These are phyloP conservation scores for Merluccius polli DNA, from an alignment of 2,797 vertebrate species.

Conservation along the genomic window DNA sequence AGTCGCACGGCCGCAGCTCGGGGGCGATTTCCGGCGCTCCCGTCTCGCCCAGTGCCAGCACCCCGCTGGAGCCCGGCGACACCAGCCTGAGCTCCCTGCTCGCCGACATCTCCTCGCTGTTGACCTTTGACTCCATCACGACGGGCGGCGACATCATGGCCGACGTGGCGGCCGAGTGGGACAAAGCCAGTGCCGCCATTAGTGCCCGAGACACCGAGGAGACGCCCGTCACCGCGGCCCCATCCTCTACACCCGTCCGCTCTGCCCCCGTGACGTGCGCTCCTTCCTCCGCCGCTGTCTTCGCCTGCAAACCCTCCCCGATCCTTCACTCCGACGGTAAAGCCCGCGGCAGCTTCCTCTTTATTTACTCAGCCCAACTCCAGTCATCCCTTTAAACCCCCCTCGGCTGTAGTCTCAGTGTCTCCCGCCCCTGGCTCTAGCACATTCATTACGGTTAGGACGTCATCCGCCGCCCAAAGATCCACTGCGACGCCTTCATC, in stretches of 20 bases:
- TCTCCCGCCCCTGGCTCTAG: slow-evolving; percentile 15
- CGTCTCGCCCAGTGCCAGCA: slow-evolving; percentile 70
- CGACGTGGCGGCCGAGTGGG: slow-evolving; percentile 89
- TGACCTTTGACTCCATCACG: slow-evolving; percentile 96
- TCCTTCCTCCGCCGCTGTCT: slow-evolving; percentile 26
- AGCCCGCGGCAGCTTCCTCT: slow-evolving; percentile 28
- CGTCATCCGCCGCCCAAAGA: slow-evolving; percentile 24
- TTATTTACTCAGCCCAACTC: slow-evolving; percentile 39
- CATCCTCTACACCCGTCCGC: slow-evolving; percentile 45
- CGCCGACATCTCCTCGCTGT: slow-evolving; percentile 96
- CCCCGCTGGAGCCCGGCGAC: slow-evolving; percentile 80
- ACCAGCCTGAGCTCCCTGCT: slow-evolving; percentile 86
- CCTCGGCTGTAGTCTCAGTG: slow-evolving; percentile 18
- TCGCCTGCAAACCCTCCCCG: slow-evolving; percentile 6
- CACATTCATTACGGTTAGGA: slow-evolving; percentile 28
- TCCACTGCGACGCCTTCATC: slow-evolving; percentile 39
- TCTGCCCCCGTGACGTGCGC: slow-evolving; percentile 35
- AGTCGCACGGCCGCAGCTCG: neutral
- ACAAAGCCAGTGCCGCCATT: slow-evolving; percentile 65
- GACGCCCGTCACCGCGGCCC: slow-evolving; percentile 31
- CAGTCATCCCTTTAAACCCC: slow-evolving; percentile 41
- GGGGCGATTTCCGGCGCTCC: slow-evolving; percentile 16
- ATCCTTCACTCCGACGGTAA: slow-evolving; percentile 22
- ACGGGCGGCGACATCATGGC: slow-evolving; percentile 94
- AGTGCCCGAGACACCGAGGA: slow-evolving; percentile 54